Percentiles rank a stretch among this genome's conserved stretches.
Conservation (phyloP, 2,113 vertebrate genomes). For the Maccullochella peelii region DNA sequence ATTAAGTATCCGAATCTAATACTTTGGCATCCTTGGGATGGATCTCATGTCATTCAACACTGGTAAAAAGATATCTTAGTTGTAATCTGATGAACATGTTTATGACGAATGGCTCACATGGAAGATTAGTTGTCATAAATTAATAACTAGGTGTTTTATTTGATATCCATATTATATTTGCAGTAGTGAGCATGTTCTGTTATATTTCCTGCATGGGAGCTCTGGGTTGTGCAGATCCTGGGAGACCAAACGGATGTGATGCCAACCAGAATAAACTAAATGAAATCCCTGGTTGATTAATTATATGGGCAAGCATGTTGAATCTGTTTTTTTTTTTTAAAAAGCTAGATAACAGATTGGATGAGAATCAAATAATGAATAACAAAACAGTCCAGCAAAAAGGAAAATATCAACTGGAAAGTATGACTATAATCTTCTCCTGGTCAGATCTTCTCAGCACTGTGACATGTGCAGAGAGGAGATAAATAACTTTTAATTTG, state of each 20-base stretch:
- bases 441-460: background rate
- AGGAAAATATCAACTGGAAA: background rate
- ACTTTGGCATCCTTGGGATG: constrained; percentile 14
- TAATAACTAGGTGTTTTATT: constrained; percentile 27
- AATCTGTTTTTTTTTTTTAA: background rate
- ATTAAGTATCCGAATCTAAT: constrained; percentile 41
- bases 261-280: background rate
- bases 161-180: constrained; percentile 15
- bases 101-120: constrained; percentile 25
- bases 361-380: constrained; percentile 2
- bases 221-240: background rate
- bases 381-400: background rate
- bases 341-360: background rate
- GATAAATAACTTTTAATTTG: constrained; percentile 34
- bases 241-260: background rate
- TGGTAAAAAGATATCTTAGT: constrained; percentile 17
- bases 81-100: constrained; percentile 42
- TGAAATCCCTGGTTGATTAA: background rate
- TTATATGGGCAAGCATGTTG: background rate
- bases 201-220: constrained; percentile 1
- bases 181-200: background rate
- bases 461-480: background rate
- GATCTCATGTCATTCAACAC: background rate
- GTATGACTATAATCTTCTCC: constrained; percentile 2
- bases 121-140: constrained; percentile 19